Base-by-base conservation (phyloP, 1,140 invertebrate genomes). In the Akabosia matsudoensis region DNA sequence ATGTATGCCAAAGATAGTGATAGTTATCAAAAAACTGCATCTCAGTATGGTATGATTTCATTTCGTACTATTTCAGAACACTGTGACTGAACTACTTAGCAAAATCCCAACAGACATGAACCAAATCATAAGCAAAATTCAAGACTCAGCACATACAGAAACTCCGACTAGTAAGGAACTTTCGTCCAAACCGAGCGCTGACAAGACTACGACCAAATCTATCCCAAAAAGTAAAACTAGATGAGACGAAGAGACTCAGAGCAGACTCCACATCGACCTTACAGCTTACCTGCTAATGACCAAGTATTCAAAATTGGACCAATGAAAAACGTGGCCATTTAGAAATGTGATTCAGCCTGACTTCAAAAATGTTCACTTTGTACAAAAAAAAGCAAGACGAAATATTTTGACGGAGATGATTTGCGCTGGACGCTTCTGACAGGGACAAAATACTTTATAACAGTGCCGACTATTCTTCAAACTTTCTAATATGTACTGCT, bases 51-150 rank as follows among this genome's bases (percentile, higher is more conserved):
- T 22, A 70, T 70, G 14, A 10, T 33, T 31, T 31, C 33, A 72
- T 72, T 72, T 2, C 30, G 4, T 34, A 2, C 45, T 3, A 70
- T 13, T n/a, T n/a, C 75, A 77, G 76, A 56, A 77, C 16, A 77
- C 71, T 16, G 3, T 77, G 1, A 33, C 54, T 1, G 76, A 77
- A 4, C 3, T 73, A 0, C 51, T 77, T 54, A 45, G 51, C 16
- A 33, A 54, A 51, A 37, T 77, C 4, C 76, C 76, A 10, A 70
- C 71, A 30, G 76, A 77, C n/a, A 10, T 77, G 26, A 74, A 33
- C 24, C 76, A 77, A 31, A 77, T 77, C 22, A 77, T 77, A 22
- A 74, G n/a, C 33, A 77, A 77, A 33, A 74, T 77, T 37, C 28
- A 56, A 28, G 70, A 72, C 70, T 72, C 70, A n/a, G 7, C 37